These are phyloP conservation scores for Entosphenus tridentatus DNA, from an alignment of 2,113 vertebrate genomes.

Conservation along the genomic window DNA sequence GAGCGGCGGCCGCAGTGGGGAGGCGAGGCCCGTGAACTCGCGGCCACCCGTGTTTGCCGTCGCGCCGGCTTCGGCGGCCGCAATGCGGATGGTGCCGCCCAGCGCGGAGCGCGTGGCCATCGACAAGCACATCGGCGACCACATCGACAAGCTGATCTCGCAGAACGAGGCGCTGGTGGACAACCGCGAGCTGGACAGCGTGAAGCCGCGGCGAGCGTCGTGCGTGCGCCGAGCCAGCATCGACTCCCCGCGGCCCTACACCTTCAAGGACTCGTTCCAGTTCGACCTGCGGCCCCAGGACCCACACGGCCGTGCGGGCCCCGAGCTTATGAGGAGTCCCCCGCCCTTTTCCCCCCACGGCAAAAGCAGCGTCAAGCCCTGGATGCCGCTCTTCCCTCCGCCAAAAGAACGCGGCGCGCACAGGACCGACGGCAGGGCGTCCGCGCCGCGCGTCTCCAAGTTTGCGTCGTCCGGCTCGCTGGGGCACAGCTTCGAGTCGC, in stretches of 20 bases:
- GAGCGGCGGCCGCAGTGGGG: too few species aligned
- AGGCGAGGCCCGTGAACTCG: too few species aligned
- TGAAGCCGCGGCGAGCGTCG: slow-evolving; percentile 61
- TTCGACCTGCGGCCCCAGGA: slow-evolving; percentile 44
- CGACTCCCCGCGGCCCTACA: slow-evolving; percentile 76
- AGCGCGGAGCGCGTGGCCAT: too few species aligned
- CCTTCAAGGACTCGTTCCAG: slow-evolving; percentile 83
- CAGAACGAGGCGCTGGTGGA: slow-evolving; percentile 67
- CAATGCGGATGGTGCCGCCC: too few species aligned
- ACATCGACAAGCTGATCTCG: slow-evolving; percentile 65
- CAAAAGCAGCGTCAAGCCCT: neutral
- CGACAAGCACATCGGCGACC: slow-evolving; percentile 32
- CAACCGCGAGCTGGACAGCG: slow-evolving; percentile 51
- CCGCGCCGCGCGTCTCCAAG: neutral
- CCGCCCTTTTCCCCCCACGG: neutral
- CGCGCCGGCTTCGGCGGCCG: too few species aligned
- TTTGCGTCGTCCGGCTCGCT: neutral
- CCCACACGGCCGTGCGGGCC: too few species aligned
- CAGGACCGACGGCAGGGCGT: neutral
- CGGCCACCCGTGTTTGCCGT: too few species aligned
- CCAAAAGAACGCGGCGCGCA: neutral
- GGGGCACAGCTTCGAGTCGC: slow-evolving; percentile 2
- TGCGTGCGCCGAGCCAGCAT: slow-evolving; percentile 82
- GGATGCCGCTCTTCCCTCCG: neutral
- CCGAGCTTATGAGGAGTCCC: neutral